Evolutionary conservation across 2,797 vertebrate genomes (phyloP).

Genomic region (Percopsis omiscomaycus): DNA sequence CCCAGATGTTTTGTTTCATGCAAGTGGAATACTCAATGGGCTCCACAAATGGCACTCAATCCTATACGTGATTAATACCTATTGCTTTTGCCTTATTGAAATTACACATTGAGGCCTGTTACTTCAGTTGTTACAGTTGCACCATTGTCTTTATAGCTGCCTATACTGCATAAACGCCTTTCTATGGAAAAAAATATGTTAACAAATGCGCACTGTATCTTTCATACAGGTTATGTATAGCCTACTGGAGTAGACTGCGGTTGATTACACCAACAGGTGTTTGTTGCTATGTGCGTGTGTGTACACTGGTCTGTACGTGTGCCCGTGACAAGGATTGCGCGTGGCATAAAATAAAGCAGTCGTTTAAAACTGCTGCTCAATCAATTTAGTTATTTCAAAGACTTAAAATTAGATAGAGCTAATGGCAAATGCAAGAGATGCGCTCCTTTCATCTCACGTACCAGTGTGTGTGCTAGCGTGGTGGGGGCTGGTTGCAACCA

Average conservation of each 20-base stretch:
- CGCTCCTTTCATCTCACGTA: slow-evolving; percentile 70
- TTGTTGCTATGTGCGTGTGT: slow-evolving; percentile 17
- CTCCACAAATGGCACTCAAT: slow-evolving; percentile 18
- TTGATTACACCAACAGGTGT: slow-evolving; percentile 56
- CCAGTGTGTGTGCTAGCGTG: slow-evolving; percentile 56
- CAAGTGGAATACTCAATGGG: slow-evolving; percentile 43
- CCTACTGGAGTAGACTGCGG: too few species aligned
- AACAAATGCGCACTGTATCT: too few species aligned
- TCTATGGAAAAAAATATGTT: too few species aligned
- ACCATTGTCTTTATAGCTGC: slow-evolving; percentile 33
- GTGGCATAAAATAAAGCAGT: neutral
- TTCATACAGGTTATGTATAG: too few species aligned
- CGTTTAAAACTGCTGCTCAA: slow-evolving; percentile 13
- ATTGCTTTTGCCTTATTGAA: slow-evolving; percentile 64
- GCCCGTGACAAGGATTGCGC: neutral
- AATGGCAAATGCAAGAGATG: slow-evolving; percentile 58
- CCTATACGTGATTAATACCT: slow-evolving; percentile 63
- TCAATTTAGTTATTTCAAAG: slow-evolving; percentile 5
- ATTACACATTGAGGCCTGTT: slow-evolving; percentile 30
- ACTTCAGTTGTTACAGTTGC: neutral
- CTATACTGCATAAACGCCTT: too few species aligned
- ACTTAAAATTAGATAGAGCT: slow-evolving; percentile 23
- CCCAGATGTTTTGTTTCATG: slow-evolving; percentile 10
- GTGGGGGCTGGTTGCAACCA: slow-evolving; percentile 85
- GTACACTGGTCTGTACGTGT: neutral